Percentiles rank a stretch among this genome's conserved stretches.
phyloP scores from a whole-genome alignment of 2,113 vertebrate genomes.

The Suncus etruscus region DNA sequence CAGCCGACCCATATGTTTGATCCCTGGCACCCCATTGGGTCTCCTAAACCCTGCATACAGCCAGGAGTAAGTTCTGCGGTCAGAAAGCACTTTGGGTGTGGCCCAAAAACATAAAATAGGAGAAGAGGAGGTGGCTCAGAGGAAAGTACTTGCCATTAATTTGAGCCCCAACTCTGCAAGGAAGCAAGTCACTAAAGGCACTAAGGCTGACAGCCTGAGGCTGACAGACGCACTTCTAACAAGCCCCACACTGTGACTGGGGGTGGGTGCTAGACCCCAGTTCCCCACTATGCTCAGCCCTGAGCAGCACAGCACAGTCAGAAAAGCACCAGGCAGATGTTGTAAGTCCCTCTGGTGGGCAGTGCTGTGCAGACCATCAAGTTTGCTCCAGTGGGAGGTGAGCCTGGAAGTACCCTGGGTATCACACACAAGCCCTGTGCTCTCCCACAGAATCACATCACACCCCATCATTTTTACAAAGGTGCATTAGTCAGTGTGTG shows the following conservation, averaged over 20 bases:
- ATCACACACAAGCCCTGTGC: not conserved
- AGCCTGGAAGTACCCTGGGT: not conserved
- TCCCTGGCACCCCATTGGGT: no score
- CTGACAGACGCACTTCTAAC: not conserved
- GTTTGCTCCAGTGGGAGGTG: no score
- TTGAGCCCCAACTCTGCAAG: not conserved
- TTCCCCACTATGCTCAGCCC: no score
- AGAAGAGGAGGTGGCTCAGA: no score
- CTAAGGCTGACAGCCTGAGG: not conserved
- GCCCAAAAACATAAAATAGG: no score
- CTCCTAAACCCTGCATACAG: no score
- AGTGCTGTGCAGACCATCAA: no score
- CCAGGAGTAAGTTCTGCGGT: no score
- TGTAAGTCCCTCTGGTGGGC: not conserved
- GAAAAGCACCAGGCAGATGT: not conserved
- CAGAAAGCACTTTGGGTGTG: no score
- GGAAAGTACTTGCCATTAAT: no score
- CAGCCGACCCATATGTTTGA: no score
- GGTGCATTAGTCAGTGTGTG: not conserved
- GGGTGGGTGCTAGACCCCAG: not conserved
- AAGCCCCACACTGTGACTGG: not conserved
- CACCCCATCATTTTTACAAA: not conserved
- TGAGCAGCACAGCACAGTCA: no score
- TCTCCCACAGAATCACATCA: not conserved
- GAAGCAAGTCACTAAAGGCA: not conserved